Evolutionary conservation across 2,113 vertebrate genomes (phyloP).

Genomic region (Pampusana beccarii): DNA sequence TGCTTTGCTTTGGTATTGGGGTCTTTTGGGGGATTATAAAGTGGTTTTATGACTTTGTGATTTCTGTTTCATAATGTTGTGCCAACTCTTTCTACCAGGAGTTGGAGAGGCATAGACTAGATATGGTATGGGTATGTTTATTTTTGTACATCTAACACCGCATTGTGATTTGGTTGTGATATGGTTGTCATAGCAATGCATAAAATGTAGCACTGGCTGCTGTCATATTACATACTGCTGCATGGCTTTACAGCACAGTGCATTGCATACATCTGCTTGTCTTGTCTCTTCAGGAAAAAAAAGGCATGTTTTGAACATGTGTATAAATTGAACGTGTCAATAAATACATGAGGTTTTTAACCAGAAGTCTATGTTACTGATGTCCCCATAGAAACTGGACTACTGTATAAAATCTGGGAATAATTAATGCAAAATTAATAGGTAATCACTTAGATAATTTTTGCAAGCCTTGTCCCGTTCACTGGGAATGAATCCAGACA

Average conservation of each 20-base stretch:
- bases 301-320: conserved; percentile 50
- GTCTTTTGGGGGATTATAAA: conserved; percentile 78
- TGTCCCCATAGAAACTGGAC: conserved; percentile 57
- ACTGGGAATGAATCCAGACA: background rate
- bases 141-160: conserved; percentile 97
- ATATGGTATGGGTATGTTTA: conserved; percentile 99
- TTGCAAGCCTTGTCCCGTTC: conserved; percentile 40
- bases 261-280: conserved; percentile 88
- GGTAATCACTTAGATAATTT: conserved; percentile 5
- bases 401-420: background rate
- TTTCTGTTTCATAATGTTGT: conserved; percentile 98
- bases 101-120: conserved; percentile 99
- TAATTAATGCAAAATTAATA: conserved; percentile 9
- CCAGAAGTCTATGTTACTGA: conserved; percentile 50
- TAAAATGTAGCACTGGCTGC: conserved; percentile 98
- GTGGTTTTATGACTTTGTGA: conserved; percentile 87
- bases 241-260: conserved; percentile 95
- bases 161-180: conserved; percentile 97
- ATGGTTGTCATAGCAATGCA: conserved; percentile 94
- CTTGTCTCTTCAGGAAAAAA: conserved; percentile 74
- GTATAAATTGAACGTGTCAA: conserved; percentile 41
- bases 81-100: conserved; percentile 98
- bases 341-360: conserved; percentile 29
- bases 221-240: conserved; percentile 89
- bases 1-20: conserved; percentile 88